Conservation (phyloP, 1,140 invertebrate species). For the Bathynomus jamesi region DNA sequence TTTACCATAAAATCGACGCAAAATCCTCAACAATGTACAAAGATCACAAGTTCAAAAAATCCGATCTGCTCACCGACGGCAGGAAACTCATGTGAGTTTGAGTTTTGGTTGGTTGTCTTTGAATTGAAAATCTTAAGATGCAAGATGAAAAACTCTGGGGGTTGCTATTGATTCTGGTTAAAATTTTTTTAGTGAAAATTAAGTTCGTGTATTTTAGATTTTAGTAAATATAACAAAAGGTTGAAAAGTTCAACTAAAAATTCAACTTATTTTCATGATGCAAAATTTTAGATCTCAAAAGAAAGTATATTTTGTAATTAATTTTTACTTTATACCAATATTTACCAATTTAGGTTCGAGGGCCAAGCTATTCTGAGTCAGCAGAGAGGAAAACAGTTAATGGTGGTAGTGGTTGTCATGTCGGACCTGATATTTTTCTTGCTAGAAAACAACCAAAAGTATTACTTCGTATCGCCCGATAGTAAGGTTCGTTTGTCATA, state of each 20-base stretch:
- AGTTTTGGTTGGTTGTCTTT: constrained; percentile 3
- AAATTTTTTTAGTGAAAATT: too few species aligned
- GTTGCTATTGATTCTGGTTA: too few species aligned
- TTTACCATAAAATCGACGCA: constrained; percentile 84
- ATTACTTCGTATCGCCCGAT: constrained; percentile 48
- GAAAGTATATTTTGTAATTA: constrained; percentile 7
- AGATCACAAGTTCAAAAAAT: constrained; percentile 84
- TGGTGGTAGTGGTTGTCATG: constrained; percentile 76
- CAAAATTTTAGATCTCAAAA: too few species aligned
- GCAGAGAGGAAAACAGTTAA: constrained; percentile 69
- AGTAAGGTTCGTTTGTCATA: constrained; percentile 47
- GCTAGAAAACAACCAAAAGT: constrained; percentile 71
- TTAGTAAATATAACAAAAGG: too few species aligned
- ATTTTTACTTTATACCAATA: constrained; percentile 38
- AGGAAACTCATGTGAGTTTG: constrained; percentile 61
- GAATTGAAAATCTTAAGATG: too few species aligned
- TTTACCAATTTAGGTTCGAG: constrained; percentile 78
- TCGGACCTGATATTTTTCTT: constrained; percentile 87
- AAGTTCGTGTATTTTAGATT: too few species aligned
- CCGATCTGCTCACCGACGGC: constrained; percentile 75
- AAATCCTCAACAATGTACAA: constrained; percentile 79
- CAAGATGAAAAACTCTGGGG: too few species aligned
- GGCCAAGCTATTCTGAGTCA: constrained; percentile 75
- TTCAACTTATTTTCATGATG: too few species aligned
- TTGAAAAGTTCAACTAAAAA: too few species aligned